Conservation (phyloP, 1,140 invertebrate species). For the Gonatopus flavifemur region DNA sequence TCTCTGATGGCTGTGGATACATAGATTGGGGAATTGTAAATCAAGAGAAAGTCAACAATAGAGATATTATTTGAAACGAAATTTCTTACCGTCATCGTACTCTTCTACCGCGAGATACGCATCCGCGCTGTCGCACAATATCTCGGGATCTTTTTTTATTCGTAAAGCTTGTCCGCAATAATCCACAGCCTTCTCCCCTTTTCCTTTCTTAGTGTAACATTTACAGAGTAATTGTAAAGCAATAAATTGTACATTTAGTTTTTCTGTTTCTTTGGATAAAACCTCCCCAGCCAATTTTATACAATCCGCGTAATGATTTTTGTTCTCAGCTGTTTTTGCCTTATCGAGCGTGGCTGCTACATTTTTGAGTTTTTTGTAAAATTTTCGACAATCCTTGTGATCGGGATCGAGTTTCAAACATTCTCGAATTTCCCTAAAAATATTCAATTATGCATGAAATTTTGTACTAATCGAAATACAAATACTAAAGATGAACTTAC, state of each 20-base stretch:
- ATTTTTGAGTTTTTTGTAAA: constrained; percentile 97
- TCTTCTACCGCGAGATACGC: constrained; percentile 87
- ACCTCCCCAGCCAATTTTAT: constrained; percentile 71
- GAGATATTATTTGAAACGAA: not conserved
- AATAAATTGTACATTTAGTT: constrained; percentile 72
- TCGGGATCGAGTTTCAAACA: constrained; percentile 98
- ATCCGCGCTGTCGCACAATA: constrained; percentile 90
- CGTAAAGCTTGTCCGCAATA: constrained; percentile 81
- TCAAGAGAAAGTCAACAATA: not conserved
- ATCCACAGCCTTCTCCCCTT: constrained; percentile 66
- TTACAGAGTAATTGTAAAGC: constrained; percentile 75
- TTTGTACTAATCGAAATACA: not conserved
- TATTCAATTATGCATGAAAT: constrained; percentile 7
- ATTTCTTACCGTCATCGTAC: constrained; percentile 82
- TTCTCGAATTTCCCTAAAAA: constrained; percentile 83
- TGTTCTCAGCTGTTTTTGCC: constrained; percentile 71
- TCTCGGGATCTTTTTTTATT: constrained; percentile 73
- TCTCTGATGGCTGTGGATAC: constrained; percentile 75
- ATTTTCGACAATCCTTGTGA: constrained; percentile 92
- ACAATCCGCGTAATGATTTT: constrained; percentile 76
- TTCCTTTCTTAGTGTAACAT: constrained; percentile 62
- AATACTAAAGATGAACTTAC: constrained; percentile 56
- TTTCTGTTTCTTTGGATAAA: constrained; percentile 69
- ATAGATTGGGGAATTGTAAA: not conserved
- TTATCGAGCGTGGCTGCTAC: constrained; percentile 82